Percentiles rank a stretch among this genome's conserved stretches.
These are phyloP conservation scores for Zaprionus obscuricornis DNA, from an alignment of 2,888 invertebrate genomes.

Conservation along the genomic window DNA sequence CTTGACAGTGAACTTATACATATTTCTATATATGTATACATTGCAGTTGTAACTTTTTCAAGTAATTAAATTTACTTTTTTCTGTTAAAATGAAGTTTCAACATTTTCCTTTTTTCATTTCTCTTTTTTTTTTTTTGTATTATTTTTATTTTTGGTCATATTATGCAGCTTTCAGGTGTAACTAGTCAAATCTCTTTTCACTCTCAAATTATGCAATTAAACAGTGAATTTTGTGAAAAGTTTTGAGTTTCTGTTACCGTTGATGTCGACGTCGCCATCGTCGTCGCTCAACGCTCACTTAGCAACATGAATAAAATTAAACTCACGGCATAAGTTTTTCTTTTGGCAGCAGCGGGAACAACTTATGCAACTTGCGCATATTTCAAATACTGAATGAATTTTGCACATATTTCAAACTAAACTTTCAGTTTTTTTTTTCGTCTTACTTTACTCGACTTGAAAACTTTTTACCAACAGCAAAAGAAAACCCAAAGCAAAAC, in stretches of 20 bases:
- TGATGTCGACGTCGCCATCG: conserved; percentile 12
- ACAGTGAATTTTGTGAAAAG: conserved; percentile 67
- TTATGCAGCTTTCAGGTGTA: conserved; percentile 54
- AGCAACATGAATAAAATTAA: conserved; percentile 77
- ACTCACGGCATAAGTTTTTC: conserved; percentile 70
- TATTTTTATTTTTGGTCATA: too few species aligned
- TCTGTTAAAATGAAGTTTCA: too few species aligned
- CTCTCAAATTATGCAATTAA: conserved; percentile 76
- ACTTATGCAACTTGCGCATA: conserved; percentile 68
- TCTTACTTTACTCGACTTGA: conserved; percentile 15
- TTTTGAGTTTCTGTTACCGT: conserved; percentile 35
- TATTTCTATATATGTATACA: neutral
- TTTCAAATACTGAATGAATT: conserved; percentile 79
- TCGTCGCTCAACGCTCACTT: conserved; percentile 71
- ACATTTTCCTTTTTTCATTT: too few species aligned
- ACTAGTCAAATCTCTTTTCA: conserved; percentile 56
- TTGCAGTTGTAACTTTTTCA: neutral
- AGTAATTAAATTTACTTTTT: conserved; percentile 23
- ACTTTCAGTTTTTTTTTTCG: conserved; percentile 42
- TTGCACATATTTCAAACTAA: conserved; percentile 79
- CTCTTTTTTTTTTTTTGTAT: too few species aligned
- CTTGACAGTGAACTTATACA: too few species aligned
- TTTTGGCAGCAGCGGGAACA: conserved; percentile 35
- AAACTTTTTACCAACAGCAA: conserved; percentile 47
- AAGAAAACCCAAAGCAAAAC: conserved; percentile 12